Evolutionary conservation across 2,888 invertebrate species (phyloP).

Genomic region (Horisme vitalbata): DNA sequence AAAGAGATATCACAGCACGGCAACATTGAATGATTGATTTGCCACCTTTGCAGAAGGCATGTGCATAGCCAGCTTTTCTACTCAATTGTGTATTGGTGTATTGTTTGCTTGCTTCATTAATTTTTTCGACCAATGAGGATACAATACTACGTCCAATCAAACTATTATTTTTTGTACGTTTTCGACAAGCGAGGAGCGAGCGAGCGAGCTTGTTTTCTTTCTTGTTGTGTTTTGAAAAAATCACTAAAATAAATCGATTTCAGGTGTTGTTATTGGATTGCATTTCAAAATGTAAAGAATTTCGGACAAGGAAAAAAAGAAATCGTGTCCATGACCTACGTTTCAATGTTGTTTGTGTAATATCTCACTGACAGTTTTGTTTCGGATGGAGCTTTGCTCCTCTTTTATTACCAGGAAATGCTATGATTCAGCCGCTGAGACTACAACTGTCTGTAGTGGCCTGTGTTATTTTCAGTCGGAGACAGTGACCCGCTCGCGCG

Average conservation of each 20-base stretch:
- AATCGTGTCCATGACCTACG: slow-evolving; percentile 38
- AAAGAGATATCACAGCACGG: too few species aligned
- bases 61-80: too few species aligned
- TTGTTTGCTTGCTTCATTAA: too few species aligned
- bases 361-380: slow-evolving; percentile 70
- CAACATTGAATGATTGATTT: too few species aligned
- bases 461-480: slow-evolving; percentile 65
- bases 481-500: slow-evolving; percentile 55
- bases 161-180: too few species aligned
- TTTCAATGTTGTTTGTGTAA: slow-evolving; percentile 67
- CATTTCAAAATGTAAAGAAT: slow-evolving; percentile 59
- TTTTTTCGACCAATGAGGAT: too few species aligned
- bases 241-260: slow-evolving; percentile 41
- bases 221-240: slow-evolving; percentile 18
- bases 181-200: too few species aligned
- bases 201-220: slow-evolving; percentile 10
- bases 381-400: slow-evolving; percentile 75
- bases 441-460: slow-evolving; percentile 64
- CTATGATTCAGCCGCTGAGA: slow-evolving; percentile 74
- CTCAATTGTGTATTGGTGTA: too few species aligned
- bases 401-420: slow-evolving; percentile 81
- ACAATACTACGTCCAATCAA: too few species aligned
- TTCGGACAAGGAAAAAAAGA: slow-evolving; percentile 50
- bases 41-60: too few species aligned
- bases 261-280: slow-evolving; percentile 66